Evolutionary conservation across 64 coral and sea anemone genomes (phyloP), one percentile per base, ranked within the genome.

Genomic region (Catalaphyllia jardinei): DNA sequence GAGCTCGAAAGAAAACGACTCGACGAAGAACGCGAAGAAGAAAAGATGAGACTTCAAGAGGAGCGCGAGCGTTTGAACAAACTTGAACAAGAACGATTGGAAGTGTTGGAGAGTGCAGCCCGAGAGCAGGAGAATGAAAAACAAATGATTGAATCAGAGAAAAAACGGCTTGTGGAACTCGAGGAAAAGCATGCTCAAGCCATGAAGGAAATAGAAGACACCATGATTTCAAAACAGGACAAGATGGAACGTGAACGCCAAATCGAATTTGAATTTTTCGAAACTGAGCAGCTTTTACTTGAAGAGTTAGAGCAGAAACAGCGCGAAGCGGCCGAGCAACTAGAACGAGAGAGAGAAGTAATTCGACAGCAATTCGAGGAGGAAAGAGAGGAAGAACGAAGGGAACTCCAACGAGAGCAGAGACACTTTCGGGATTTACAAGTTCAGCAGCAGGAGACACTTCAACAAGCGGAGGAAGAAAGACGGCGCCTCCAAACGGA

Each of bases 261-360:
- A 80, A 92, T 99, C 3, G 97, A 99, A 13, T 99, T 99, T 67
- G 97, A 99, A 54, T 99, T 99, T 86, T 99, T 99, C 73, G 97
- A 99, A 67, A 99, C 97, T 11, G 97, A 99, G 79, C 97, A 99
- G 39, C 77, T 99, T 4, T 76, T 99, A 55, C 31, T 99, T 9
- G 97, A 99, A 79, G 97, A 99, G 71, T 80, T 99, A 29, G 94
- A 95, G 52, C 88, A 95, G 64, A 99, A 99, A 77, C 97, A 99
- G 52, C 87, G 91, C 0, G 97, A 99, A 74, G 97, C 97, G 39
- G 97, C 93, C 33, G 91, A 99, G 35, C 97, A 99, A 71, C 84
- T 99, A 13, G 97, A 99, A 29, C 92, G 89, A 57, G 97, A 99
- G 51, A 72, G 91, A 27, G 88, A 86, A 91, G 59, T 86, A 9